Evolutionary conservation across 92 coral and sea anemone species (phyloP).

Genomic region (Porites evermanni): DNA sequence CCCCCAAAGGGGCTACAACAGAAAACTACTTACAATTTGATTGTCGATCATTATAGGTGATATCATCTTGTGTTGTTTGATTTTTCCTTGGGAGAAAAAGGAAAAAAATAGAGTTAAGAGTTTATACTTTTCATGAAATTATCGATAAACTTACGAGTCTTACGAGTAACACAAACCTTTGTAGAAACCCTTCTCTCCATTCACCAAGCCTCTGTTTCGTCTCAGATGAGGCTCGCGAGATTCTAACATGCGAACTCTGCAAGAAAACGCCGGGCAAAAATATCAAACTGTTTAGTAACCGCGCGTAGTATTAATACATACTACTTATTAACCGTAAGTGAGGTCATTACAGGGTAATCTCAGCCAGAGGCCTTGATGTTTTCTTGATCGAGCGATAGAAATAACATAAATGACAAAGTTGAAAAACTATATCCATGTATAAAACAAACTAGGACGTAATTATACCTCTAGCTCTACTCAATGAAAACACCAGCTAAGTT

Average conservation of each 20-base stretch:
- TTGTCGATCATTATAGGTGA: slow-evolving; percentile 14
- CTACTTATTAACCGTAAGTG: not conserved
- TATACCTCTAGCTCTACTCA: too few relatives aligned
- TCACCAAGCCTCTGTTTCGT: slow-evolving; percentile 57
- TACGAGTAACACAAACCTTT: slow-evolving; percentile 42
- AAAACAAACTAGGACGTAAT: too few relatives aligned
- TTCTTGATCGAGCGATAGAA: too few relatives aligned
- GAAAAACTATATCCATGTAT: too few relatives aligned
- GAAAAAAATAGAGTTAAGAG: not conserved
- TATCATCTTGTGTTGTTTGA: slow-evolving; percentile 23
- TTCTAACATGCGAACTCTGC: slow-evolving; percentile 48
- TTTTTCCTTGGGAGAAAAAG: slow-evolving; percentile 1
- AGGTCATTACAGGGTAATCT: too few relatives aligned
- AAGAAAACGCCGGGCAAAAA: not conserved
- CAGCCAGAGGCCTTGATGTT: too few relatives aligned
- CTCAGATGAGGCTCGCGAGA: slow-evolving; percentile 63
- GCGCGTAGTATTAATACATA: not conserved
- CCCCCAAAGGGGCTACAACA: not conserved
- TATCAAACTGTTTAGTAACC: not conserved
- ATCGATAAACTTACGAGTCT: too few relatives aligned
- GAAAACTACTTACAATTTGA: slow-evolving; percentile 22
- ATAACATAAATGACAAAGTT: too few relatives aligned
- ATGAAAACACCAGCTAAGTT: too few relatives aligned
- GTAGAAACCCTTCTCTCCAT: slow-evolving; percentile 50
- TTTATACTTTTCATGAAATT: not conserved